Percentiles rank a stretch among this genome's conserved stretches.
Conservation (phyloP, 1,140 invertebrate species). For the Danaus plexippus region DNA sequence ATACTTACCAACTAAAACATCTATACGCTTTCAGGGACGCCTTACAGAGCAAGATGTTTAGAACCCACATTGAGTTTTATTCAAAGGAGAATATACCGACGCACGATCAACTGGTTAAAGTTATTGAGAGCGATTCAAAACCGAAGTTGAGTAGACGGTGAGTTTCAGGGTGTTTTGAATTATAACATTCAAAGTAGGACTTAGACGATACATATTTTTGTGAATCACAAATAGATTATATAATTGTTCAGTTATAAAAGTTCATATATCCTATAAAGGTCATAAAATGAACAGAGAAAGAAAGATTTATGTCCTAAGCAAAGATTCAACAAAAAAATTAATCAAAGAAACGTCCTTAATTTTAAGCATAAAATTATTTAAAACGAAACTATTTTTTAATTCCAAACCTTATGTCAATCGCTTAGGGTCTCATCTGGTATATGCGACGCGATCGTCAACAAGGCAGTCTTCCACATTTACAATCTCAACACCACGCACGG, state of each 20-base stretch:
- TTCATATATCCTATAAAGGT: too few species aligned
- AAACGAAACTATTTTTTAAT: not conserved
- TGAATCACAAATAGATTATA: too few species aligned
- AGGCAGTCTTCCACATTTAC: constrained; percentile 51
- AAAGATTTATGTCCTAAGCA: too few species aligned
- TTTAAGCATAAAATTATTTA: too few species aligned
- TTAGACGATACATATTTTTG: too few species aligned
- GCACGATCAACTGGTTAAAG: constrained; percentile 38
- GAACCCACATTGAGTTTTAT: constrained; percentile 46
- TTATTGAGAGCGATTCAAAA: constrained; percentile 33
- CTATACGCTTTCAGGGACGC: constrained; percentile 40
- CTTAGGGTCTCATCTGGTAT: constrained; percentile 59
- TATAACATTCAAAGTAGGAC: not conserved
- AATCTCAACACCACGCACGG: constrained; percentile 44
- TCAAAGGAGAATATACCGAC: constrained; percentile 55
- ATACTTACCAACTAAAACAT: constrained; percentile 11
- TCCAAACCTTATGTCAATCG: constrained; percentile 10
- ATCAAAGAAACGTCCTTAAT: not conserved
- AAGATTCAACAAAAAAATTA: not conserved
- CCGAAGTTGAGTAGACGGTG: constrained; percentile 50
- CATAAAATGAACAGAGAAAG: too few species aligned
- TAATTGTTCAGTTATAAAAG: too few species aligned
- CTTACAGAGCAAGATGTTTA: constrained; percentile 59
- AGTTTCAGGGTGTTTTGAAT: not conserved
- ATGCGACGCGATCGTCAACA: constrained; percentile 65